Evolutionary conservation across 2,797 vertebrate species (phyloP).

Genomic region (Acridotheres tristis): DNA sequence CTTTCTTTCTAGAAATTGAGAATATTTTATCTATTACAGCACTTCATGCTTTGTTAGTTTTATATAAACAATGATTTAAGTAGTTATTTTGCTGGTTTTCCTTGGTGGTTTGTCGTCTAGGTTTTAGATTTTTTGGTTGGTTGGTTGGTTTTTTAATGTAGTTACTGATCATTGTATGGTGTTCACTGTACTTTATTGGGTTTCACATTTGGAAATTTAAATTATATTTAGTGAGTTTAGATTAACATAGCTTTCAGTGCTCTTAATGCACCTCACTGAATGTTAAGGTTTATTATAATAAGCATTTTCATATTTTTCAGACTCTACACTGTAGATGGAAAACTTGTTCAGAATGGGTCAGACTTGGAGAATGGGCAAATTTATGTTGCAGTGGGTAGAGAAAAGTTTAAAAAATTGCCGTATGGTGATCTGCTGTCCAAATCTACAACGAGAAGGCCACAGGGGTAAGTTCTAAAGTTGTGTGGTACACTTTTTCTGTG

Average conservation of each 20-base stretch:
- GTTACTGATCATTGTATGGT: not conserved
- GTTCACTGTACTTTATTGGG: not conserved
- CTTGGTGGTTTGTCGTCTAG: not conserved
- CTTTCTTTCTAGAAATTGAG: not conserved
- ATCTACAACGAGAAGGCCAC: conserved; percentile 79
- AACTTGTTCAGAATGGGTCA: conserved; percentile 83
- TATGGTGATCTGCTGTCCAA: conserved; percentile 90
- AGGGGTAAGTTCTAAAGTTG: conserved; percentile 78
- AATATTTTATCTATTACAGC: not conserved
- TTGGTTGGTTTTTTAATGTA: not conserved
- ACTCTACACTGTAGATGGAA: conserved; percentile 89
- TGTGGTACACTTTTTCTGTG: not conserved
- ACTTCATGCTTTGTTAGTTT: not conserved
- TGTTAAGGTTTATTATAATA: not conserved
- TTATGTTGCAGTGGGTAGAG: conserved; percentile 94
- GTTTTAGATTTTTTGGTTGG: not conserved
- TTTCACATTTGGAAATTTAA: not conserved
- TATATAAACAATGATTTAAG: not conserved
- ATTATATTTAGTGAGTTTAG: not conserved
- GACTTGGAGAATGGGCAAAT: conserved; percentile 92
- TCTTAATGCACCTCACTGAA: not conserved
- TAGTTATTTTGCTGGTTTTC: not conserved
- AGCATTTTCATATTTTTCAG: conserved; percentile 72
- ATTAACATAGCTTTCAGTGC: not conserved
- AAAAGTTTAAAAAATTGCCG: conserved; percentile 90